Conservation (phyloP, 1,140 invertebrate genomes). For the Drosophila takahashii region DNA sequence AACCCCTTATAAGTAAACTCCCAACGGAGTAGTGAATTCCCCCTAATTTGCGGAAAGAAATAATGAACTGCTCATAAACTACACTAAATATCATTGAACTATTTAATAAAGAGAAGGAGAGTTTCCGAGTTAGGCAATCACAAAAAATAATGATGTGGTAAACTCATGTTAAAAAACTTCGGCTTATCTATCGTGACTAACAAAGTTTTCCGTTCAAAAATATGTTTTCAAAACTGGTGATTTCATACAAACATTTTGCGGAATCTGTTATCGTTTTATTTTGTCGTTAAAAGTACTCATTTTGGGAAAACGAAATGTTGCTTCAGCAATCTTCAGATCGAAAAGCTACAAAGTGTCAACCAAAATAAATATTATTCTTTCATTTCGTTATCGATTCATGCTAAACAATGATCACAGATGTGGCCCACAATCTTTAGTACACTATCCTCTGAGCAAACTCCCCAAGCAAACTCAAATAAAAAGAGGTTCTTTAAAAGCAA, state of each 20-base stretch:
- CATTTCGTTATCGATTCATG: not conserved
- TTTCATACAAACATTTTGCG: not conserved
- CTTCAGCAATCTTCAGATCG: not conserved
- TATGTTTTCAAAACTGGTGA: not conserved
- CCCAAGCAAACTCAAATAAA: slow-evolving; percentile 6
- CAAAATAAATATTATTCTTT: too few relatives aligned
- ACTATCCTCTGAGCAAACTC: slow-evolving; percentile 1
- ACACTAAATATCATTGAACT: not conserved
- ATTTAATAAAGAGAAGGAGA: not conserved
- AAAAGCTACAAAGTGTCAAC: not conserved
- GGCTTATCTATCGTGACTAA: not conserved
- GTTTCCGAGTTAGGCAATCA: not conserved
- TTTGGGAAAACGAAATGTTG: not conserved
- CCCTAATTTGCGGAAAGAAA: not conserved
- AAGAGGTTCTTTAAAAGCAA: slow-evolving; percentile 4
- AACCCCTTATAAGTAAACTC: not conserved
- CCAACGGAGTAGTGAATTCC: not conserved
- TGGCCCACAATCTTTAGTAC: not conserved
- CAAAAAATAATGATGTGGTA: not conserved
- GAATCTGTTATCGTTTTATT: not conserved
- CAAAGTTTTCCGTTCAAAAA: not conserved
- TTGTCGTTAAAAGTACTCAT: not conserved
- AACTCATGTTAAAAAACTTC: not conserved
- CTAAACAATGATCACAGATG: not conserved
- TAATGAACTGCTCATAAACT: not conserved